Evolutionary conservation across 1,140 invertebrate genomes (phyloP).

Genomic region (Drosophila dunni): DNA sequence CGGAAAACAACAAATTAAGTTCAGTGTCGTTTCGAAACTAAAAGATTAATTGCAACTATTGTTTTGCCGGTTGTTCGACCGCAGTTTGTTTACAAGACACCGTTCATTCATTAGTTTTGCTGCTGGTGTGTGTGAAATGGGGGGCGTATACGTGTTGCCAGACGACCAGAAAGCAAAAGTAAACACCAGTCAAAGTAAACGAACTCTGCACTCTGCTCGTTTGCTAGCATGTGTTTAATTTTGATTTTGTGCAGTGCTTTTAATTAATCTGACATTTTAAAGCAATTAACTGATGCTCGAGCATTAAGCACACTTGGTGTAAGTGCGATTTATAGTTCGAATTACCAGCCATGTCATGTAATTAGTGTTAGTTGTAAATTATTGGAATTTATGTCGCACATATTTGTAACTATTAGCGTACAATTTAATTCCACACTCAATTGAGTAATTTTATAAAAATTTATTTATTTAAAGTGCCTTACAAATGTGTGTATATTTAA

Average conservation of each 20-base stretch:
- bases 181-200: not conserved
- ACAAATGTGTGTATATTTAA: too few relatives aligned
- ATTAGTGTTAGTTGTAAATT: slow-evolving; percentile 5
- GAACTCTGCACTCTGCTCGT: not conserved
- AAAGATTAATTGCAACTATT: slow-evolving; percentile 67
- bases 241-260: slow-evolving; percentile 22
- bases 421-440: not conserved
- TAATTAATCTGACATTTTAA: slow-evolving; percentile 52
- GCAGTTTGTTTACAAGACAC: slow-evolving; percentile 12
- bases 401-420: slow-evolving; percentile 19
- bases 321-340: not conserved
- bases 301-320: slow-evolving; percentile 1
- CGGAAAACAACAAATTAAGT: slow-evolving; percentile 56
- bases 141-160: slow-evolving; percentile 9
- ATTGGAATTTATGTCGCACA: not conserved
- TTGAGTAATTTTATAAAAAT: not conserved
- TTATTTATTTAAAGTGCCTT: too few relatives aligned
- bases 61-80: slow-evolving; percentile 3
- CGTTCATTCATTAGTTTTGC: not conserved
- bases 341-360: not conserved
- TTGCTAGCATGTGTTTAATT: not conserved
- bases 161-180: not conserved
- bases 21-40: slow-evolving; percentile 53
- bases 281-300: slow-evolving; percentile 39
- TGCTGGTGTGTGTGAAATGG: slow-evolving; percentile 1